A percentile compares a stretch with the other conserved stretches of the same genome.
These are phyloP conservation scores for Zele albiditarsus DNA, from an alignment of 2,888 invertebrate genomes.

Conservation along the genomic window DNA sequence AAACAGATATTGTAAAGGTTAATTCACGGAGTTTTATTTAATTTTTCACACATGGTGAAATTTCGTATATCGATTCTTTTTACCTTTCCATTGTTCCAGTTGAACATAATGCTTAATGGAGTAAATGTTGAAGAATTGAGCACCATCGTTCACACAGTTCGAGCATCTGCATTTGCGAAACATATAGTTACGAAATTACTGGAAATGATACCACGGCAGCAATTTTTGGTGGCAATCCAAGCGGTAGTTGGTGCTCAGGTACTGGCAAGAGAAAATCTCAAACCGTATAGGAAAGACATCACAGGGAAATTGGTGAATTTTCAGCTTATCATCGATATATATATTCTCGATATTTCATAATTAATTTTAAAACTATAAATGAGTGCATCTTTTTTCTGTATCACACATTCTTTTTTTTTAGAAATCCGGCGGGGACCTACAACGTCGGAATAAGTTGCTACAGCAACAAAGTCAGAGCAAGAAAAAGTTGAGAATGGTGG, in stretches of 20 bases:
- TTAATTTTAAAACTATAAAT: not conserved
- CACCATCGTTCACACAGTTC: constrained; percentile 84
- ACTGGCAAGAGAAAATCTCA: constrained; percentile 88
- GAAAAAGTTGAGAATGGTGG: constrained; percentile 92
- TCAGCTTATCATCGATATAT: not conserved
- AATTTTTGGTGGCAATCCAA: constrained; percentile 86
- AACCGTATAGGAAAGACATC: constrained; percentile 93
- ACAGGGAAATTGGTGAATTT: constrained; percentile 88
- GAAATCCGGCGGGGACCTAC: constrained; percentile 92
- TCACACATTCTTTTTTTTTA: constrained; percentile 63
- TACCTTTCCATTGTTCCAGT: constrained; percentile 71
- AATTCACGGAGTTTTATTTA: constrained; percentile 55
- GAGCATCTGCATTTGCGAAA: constrained; percentile 79
- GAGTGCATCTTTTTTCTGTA: constrained; percentile 16
- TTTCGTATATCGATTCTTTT: not conserved
- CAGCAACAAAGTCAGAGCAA: constrained; percentile 95
- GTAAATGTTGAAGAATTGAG: constrained; percentile 87
- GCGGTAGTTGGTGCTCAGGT: constrained; percentile 86
- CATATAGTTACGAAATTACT: constrained; percentile 83
- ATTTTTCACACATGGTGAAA: not conserved
- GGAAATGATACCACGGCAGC: constrained; percentile 91
- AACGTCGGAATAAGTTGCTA: constrained; percentile 90
- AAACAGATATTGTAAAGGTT: constrained; percentile 86
- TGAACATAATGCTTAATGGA: constrained; percentile 87
- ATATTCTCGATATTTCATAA: not conserved